Conservation (phyloP, 2,888 invertebrate species). For the Quadriops clusia region DNA sequence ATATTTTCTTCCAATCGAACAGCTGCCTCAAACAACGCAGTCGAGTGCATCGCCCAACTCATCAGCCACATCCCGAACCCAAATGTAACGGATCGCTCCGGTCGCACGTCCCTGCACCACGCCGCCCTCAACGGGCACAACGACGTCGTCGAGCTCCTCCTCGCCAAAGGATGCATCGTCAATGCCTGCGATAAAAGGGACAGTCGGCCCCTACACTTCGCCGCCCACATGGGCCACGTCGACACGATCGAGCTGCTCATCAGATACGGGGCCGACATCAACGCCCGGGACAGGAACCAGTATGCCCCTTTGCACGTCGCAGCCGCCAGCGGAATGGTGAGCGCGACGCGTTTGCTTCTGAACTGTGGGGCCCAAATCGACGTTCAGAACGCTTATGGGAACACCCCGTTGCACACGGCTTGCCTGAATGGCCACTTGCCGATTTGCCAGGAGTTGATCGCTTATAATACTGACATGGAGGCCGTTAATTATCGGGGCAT, state of each 20-base stretch:
- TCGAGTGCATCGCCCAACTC: conserved; percentile 40
- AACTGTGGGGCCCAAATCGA: conserved; percentile 45
- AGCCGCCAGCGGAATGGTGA: conserved; percentile 40
- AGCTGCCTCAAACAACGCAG: conserved; percentile 51
- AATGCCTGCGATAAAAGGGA: conserved; percentile 53
- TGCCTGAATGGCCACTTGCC: conserved; percentile 48
- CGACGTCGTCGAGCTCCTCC: conserved; percentile 43
- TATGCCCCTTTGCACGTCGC: conserved; percentile 53
- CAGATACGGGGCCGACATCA: conserved; percentile 37
- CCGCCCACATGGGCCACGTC: conserved; percentile 46
- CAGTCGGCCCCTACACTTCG: conserved; percentile 47
- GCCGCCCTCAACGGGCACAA: conserved; percentile 49
- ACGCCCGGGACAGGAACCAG: conserved; percentile 38
- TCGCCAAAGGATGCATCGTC: conserved; percentile 43
- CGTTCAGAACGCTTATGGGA: conserved; percentile 45
- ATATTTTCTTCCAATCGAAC: too few relatives aligned
- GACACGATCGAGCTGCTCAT: conserved; percentile 36
- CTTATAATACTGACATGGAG: conserved; percentile 39
- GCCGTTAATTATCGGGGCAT: conserved; percentile 44
- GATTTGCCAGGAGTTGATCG: conserved; percentile 42
- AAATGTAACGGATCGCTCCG: conserved; percentile 38
- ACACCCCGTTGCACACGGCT: conserved; percentile 47
- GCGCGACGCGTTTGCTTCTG: conserved; percentile 34
- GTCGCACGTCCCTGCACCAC: conserved; percentile 51
- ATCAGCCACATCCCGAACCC: conserved; percentile 27